Evolutionary conservation across 2,113 vertebrate species (phyloP).

Genomic region (Tupaia chinensis): DNA sequence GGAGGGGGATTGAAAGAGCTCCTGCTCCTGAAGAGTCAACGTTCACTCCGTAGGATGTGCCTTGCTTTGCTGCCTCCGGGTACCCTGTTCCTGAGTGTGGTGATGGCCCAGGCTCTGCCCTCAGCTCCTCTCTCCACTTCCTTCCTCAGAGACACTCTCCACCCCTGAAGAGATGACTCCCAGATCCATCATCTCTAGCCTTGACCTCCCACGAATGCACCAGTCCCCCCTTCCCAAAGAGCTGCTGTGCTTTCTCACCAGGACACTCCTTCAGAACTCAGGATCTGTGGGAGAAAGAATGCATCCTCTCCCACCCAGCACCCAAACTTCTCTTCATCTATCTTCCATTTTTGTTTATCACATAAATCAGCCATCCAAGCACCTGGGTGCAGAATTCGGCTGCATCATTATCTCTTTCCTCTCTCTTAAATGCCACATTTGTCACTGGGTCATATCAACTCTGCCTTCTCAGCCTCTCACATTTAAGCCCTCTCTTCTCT

Average conservation of each 20-base stretch:
- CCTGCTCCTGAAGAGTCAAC: background rate
- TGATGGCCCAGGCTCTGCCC: background rate
- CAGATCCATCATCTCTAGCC: background rate
- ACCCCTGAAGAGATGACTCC: background rate
- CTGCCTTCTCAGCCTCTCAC: background rate
- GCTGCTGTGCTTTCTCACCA: background rate
- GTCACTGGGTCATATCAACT: background rate
- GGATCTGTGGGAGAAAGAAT: background rate
- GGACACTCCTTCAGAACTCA: background rate
- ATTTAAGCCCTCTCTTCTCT: background rate
- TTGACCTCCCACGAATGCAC: background rate
- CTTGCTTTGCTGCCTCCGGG: background rate
- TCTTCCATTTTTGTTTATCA: background rate
- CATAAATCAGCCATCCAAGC: background rate
- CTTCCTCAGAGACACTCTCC: background rate
- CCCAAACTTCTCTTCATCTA: background rate
- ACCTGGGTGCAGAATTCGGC: background rate
- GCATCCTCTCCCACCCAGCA: background rate
- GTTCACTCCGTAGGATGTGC: background rate
- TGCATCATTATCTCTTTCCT: background rate
- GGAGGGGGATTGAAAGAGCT: background rate
- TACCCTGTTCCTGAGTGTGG: background rate
- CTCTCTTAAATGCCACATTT: background rate
- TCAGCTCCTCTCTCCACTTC: background rate
- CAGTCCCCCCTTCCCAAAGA: background rate